A percentile compares a stretch with the other conserved stretches of the same genome.
Evolutionary conservation across 2,888 invertebrate species (phyloP).

Genomic region (Dendrolimus pini): DNA sequence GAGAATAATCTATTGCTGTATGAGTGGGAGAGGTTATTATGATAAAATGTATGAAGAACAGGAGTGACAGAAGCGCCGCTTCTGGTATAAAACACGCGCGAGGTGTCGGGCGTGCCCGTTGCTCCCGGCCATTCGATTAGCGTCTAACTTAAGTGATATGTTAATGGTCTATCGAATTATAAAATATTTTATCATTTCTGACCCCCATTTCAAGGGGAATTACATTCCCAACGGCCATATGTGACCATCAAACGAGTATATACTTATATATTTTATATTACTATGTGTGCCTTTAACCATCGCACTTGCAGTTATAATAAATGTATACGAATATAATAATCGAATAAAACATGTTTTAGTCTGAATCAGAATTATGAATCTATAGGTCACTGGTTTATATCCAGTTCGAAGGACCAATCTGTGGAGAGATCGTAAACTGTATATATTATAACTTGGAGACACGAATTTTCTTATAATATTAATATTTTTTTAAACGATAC

Average conservation of each 20-base stretch:
- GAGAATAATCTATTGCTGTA: neutral
- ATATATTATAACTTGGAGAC: no score
- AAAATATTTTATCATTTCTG: slow-evolving; percentile 47
- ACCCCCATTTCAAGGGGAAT: slow-evolving; percentile 22
- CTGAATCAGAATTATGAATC: no score
- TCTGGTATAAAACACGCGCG: slow-evolving; percentile 22
- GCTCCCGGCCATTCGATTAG: slow-evolving; percentile 51
- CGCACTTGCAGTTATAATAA: neutral
- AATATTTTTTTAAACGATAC: no score
- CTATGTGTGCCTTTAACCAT: no score
- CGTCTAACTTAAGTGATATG: slow-evolving; percentile 52
- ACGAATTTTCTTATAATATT: no score
- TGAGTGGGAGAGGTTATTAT: neutral
- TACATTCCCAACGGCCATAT: slow-evolving; percentile 19
- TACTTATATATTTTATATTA: no score
- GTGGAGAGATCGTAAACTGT: no score
- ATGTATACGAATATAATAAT: neutral
- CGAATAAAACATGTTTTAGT: neutral
- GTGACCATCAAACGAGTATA: no score
- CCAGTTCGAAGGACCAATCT: no score
- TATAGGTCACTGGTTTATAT: no score
- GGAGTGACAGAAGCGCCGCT: slow-evolving; percentile 10
- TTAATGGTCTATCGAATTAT: slow-evolving; percentile 58
- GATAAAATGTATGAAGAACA: neutral
- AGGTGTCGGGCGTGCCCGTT: slow-evolving; percentile 20